These are phyloP conservation scores for Pholis gunnellus DNA, from an alignment of 2,113 vertebrate genomes.

Conservation along the genomic window DNA sequence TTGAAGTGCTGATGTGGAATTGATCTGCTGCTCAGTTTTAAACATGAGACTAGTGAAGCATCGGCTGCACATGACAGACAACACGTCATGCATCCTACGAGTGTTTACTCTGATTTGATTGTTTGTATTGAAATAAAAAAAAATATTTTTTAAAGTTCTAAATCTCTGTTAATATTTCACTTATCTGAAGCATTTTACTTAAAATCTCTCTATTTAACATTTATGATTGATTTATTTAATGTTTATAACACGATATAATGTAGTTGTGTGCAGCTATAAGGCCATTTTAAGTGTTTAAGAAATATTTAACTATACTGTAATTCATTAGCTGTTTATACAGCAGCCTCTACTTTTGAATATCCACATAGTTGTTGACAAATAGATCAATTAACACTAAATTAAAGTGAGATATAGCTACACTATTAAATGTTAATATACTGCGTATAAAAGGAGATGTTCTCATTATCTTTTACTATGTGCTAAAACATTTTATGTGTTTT, in stretches of 20 bases:
- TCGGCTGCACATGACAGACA: slow-evolving; percentile 1
- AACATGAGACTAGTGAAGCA: neutral
- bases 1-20: slow-evolving; percentile 51
- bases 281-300: neutral
- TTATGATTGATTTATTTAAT: neutral
- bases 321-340: neutral
- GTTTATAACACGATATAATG: neutral
- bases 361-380: neutral
- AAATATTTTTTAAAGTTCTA: neutral
- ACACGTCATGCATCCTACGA: too few relatives aligned
- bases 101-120: neutral
- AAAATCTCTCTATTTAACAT: neutral
- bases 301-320: neutral
- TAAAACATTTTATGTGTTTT: neutral
- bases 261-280: neutral
- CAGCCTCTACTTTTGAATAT: neutral
- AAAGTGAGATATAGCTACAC: neutral
- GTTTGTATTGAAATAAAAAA: neutral
- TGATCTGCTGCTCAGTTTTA: slow-evolving; percentile 30
- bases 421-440: neutral
- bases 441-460: neutral
- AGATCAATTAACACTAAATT: neutral
- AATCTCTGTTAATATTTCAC: neutral
- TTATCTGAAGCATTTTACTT: neutral
- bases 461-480: neutral